phyloP scores from a whole-genome alignment of 2,797 vertebrate species.

The Gambusia yucatana region DNA sequence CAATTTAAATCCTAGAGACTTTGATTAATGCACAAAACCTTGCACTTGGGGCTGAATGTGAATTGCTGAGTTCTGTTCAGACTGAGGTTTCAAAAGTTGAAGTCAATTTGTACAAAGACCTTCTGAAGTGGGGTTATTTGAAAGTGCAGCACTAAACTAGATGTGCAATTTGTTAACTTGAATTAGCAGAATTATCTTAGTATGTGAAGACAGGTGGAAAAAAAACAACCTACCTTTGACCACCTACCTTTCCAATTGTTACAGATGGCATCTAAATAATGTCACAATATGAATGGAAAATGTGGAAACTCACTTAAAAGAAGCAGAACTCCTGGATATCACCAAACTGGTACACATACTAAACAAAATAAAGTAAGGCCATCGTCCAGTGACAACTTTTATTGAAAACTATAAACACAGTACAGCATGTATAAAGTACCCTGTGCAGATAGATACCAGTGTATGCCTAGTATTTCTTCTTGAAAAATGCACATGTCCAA shows the following conservation, averaged over 20 bases:
- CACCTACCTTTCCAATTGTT: not conserved
- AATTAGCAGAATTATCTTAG: not conserved
- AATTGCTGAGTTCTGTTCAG: not conserved
- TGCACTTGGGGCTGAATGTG: not conserved
- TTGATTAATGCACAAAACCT: not conserved
- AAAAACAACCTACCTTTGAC: not conserved
- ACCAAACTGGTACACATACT: not conserved
- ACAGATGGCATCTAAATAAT: not conserved
- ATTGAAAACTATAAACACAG: conserved; percentile 72
- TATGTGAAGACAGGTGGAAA: not conserved
- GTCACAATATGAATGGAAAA: not conserved
- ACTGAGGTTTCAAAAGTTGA: not conserved
- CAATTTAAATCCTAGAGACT: too few species aligned
- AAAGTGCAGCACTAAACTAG: not conserved
- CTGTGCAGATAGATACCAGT: conserved; percentile 86
- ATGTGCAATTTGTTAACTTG: not conserved
- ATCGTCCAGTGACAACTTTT: conserved; percentile 9
- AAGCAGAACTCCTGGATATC: not conserved
- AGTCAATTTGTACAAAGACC: not conserved
- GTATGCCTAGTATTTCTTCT: conserved; percentile 78
- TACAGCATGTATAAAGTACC: conserved; percentile 78
- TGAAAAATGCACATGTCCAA: conserved; percentile 78
- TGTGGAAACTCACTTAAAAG: not conserved
- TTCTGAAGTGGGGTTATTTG: not conserved
- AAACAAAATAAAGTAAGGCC: not conserved